phyloP scores from a whole-genome alignment of 2,888 invertebrate genomes.

The Oligia latruncula region DNA sequence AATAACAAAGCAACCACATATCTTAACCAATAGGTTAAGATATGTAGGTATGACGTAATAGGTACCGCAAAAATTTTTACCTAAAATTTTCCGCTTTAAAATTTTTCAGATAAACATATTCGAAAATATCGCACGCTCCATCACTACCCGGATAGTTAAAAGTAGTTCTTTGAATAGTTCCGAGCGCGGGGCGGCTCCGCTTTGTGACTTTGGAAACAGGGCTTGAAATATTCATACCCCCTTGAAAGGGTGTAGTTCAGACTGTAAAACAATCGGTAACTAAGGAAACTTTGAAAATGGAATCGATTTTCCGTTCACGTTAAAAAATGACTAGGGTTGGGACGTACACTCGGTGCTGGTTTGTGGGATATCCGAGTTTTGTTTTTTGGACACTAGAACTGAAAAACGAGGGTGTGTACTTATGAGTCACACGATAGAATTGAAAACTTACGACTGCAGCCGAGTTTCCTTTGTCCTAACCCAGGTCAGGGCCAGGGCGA shows the following conservation, averaged over 20 bases:
- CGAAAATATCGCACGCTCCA: not conserved
- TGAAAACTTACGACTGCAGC: too few species aligned
- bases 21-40: too few species aligned
- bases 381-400: not conserved
- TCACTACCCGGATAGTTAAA: conserved; percentile 42
- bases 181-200: conserved; percentile 4
- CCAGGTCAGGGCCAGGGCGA: too few species aligned
- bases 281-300: conserved; percentile 31
- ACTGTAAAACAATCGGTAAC: conserved; percentile 15
- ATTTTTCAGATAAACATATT: conserved; percentile 8
- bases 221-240: conserved; percentile 51
- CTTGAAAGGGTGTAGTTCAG: conserved; percentile 13
- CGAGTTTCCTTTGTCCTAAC: too few species aligned
- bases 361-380: not conserved
- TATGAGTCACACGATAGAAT: too few species aligned
- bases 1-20: too few species aligned
- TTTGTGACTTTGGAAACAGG: conserved; percentile 41
- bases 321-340: conserved; percentile 2
- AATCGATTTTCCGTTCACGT: conserved; percentile 23
- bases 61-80: too few species aligned
- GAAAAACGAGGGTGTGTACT: not conserved
- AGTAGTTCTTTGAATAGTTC: conserved; percentile 56
- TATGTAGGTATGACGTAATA: too few species aligned
- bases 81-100: not conserved
- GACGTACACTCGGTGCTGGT: not conserved